Base-by-base conservation (phyloP, 2,797 vertebrate genomes). In the Epinephelus coioides region DNA sequence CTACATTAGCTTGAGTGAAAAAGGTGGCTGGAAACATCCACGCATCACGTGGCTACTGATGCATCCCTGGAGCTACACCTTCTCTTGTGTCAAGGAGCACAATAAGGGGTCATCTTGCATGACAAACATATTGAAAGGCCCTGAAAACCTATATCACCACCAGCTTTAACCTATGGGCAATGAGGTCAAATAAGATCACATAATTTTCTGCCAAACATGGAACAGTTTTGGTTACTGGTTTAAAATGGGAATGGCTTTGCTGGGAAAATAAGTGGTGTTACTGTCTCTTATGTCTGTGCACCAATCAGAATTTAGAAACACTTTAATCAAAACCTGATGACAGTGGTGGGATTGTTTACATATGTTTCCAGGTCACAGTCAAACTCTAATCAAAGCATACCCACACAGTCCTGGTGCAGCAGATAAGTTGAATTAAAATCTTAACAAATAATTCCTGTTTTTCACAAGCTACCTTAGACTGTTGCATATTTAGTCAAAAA, bases 1-100 rank as follows among this genome's bases (percentile, higher is more conserved):
- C 55, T 73, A 69, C 21, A 83, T 61, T 34, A 66, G 56, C 38
- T 73, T 50, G 49, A 68, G n/a, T 60, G 25, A 59, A 74, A 73
- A 63, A 44, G n/a, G 30, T 51, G 47, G 46, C 47, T 18, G 25
- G 71, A 25, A 59, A 83, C 59, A 69, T 46, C 73, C 17, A n/a
- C 46, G 34, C 14, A 62, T 51, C 44, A 82, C 1, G 21, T 38
- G 25, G 11, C 6, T 53, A 62, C 15, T 65, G 21, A 73, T 30
- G 34, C 59, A 43, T 73, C 66, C 10, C 21, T 61, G 47, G 6
- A 34, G 56, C 60, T 67, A 23, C 53, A 25, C 46, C 50, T 71
- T 17, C 46, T 70, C 23, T 60, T 64, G 51, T 53, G 27, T 54
- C 19, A 54, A 57, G 8, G 34, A 44, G 34, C 47, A 69, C 14